Conservation (phyloP, 2,888 invertebrate species). For the Pyrocoelia pectoralis region DNA sequence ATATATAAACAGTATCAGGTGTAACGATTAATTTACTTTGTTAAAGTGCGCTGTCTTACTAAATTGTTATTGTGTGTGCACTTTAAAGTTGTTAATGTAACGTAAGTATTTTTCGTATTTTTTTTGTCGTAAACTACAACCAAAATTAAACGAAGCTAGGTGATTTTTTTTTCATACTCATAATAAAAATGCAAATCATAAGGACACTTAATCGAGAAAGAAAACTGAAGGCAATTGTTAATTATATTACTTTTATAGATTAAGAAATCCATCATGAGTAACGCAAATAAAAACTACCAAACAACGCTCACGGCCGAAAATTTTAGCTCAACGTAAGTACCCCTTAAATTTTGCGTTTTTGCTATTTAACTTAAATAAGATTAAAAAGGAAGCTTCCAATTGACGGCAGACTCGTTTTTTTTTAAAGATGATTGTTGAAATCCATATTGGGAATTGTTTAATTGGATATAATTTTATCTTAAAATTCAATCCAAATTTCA, state of each 20-base stretch:
- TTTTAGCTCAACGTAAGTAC: conserved; percentile 8
- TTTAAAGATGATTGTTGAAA: too few relatives aligned
- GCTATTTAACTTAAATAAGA: too few relatives aligned
- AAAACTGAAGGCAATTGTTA: neutral
- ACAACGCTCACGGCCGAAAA: neutral
- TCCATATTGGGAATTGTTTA: too few relatives aligned
- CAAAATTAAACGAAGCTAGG: neutral
- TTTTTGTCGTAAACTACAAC: neutral
- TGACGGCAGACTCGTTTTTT: too few relatives aligned
- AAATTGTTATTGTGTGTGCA: neutral
- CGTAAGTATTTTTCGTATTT: neutral
- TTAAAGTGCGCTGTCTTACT: conserved; percentile 1
- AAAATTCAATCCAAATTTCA: too few relatives aligned
- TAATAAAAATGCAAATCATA: conserved; percentile 1
- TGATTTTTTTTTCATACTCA: neutral
- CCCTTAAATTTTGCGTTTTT: neutral
- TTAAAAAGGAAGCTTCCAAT: too few relatives aligned
- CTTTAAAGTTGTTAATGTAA: neutral
- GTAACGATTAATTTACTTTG: conserved; percentile 5
- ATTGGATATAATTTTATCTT: too few relatives aligned
- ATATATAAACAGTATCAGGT: conserved; percentile 9
- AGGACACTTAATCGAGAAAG: neutral
- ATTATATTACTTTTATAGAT: neutral
- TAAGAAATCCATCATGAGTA: neutral
- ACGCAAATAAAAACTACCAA: neutral